Conservation (phyloP, 2,797 vertebrate genomes). For the Glyptemys insculpta region DNA sequence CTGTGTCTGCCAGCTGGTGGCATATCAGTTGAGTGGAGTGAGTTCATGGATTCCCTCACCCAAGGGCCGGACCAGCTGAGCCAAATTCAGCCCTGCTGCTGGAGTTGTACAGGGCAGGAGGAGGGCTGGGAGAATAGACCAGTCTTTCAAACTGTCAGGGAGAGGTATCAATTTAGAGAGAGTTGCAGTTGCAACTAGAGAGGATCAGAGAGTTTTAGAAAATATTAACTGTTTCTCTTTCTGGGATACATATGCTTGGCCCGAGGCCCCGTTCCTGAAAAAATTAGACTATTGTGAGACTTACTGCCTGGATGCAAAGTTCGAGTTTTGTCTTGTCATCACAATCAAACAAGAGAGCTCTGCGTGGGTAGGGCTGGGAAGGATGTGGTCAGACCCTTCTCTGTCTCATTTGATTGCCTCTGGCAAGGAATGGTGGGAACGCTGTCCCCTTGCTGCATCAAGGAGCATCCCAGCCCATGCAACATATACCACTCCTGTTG, state of each 20-base stretch:
- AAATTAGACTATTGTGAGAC: background rate
- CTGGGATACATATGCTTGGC: background rate
- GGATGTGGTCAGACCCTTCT: background rate
- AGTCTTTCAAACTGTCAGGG: background rate
- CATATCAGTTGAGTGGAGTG: background rate
- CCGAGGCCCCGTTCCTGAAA: background rate
- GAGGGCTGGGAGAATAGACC: background rate
- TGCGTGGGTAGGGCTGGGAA: accelerated
- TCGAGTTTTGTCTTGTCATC: background rate
- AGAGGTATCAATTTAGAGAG: background rate
- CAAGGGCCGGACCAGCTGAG: background rate
- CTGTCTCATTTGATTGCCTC: background rate
- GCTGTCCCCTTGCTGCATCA: background rate
- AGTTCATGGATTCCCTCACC: background rate
- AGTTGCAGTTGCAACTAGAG: background rate
- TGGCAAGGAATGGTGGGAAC: conserved; percentile 16
- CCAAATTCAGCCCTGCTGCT: background rate
- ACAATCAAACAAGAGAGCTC: background rate
- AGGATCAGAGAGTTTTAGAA: background rate
- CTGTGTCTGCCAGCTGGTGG: background rate
- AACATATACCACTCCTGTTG: background rate
- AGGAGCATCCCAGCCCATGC: background rate
- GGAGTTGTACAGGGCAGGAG: background rate
- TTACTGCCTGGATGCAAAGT: background rate
- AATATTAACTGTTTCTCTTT: conserved; percentile 17